A percentile compares a stretch with the other conserved stretches of the same genome.
Conservation (phyloP, 2,888 invertebrate genomes). For the Encarsia formosa region DNA sequence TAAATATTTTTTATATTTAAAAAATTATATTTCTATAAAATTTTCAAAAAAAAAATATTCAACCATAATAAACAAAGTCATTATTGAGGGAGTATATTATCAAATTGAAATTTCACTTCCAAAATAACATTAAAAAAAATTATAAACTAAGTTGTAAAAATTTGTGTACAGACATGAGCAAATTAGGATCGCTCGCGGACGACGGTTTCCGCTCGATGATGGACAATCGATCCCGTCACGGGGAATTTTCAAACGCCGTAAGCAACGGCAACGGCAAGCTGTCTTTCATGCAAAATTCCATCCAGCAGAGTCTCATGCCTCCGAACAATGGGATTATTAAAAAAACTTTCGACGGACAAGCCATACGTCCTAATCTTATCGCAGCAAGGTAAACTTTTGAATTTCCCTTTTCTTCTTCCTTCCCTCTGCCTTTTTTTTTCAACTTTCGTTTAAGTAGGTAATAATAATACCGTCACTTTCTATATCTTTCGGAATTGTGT, state of each 20-base stretch:
- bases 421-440: no score
- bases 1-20: neutral
- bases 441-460: no score
- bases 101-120: no score
- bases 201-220: constrained; percentile 33
- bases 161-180: constrained; percentile 34
- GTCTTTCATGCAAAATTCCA: neutral
- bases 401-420: no score
- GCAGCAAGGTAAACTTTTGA: no score
- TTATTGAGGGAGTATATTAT: no score
- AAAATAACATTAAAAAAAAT: no score
- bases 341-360: constrained; percentile 12
- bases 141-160: no score
- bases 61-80: no score
- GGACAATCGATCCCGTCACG: neutral
- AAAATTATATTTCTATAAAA: neutral
- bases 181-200: constrained; percentile 33
- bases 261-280: neutral
- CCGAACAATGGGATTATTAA: neutral
- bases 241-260: neutral
- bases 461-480: no score
- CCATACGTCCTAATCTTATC: constrained; percentile 33
- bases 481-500: no score
- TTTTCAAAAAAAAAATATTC: no score
- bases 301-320: neutral